phyloP scores from a whole-genome alignment of 2,113 vertebrate species.

The Tachycineta bicolor region DNA sequence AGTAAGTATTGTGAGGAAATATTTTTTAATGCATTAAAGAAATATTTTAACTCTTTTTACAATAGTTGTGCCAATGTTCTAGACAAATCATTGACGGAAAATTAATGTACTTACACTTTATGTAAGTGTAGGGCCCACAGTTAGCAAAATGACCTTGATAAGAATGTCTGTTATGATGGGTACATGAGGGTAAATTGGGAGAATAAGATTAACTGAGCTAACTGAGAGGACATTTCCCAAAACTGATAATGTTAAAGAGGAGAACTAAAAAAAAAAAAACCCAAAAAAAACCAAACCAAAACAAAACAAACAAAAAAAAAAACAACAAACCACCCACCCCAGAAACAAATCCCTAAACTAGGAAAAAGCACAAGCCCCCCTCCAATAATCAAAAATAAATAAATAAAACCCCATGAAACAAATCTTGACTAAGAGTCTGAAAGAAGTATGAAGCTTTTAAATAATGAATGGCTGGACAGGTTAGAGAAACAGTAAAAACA shows the following conservation, averaged over 20 bases:
- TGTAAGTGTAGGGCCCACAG: accelerated
- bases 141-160: background rate
- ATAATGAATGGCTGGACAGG: background rate
- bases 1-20: background rate
- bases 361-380: background rate
- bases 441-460: background rate
- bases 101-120: background rate
- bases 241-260: background rate
- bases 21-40: background rate
- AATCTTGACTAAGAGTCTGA: background rate
- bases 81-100: background rate
- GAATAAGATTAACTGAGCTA: background rate
- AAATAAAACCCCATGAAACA: background rate
- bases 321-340: too few species aligned
- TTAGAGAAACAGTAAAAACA: background rate
- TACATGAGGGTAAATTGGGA: accelerated
- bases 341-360: background rate
- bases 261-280: background rate
- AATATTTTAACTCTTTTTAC: background rate
- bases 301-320: background rate
- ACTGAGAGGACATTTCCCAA: background rate
- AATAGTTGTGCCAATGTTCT: background rate
- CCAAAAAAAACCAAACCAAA: too few species aligned
- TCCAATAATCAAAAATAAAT: background rate
- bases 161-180: accelerated